Evolutionary conservation across 2,797 vertebrate genomes (phyloP), one percentile per base, ranked within the genome.

Genomic region (Melanotaenia pygmaea): DNA sequence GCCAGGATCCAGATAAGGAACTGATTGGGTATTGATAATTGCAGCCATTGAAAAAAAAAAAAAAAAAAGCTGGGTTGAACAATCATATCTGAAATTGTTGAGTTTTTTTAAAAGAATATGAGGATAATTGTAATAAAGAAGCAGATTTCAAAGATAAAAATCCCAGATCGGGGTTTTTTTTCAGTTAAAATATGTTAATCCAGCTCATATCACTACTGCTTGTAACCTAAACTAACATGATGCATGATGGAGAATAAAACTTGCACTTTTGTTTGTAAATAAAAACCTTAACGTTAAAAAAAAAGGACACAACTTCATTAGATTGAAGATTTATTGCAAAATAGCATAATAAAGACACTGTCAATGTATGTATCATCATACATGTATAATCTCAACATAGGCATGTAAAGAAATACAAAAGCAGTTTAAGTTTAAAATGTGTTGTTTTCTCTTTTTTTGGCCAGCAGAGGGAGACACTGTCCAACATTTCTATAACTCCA

Each of bases 401-500:
- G 18, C n/a, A 20, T 7, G 1, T 3, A 64, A 50, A 28, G n/a
- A 30, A 22, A 22, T 14, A 30, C 32, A 32, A 47, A 51, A 22
- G 45, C 10, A 37, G 12, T 56, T n/a, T n/a, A 26, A 9, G 32
- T 30, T 30, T 30, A 30, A 30, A 30, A 30, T 30, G 28, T 30
- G 28, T 30, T 30, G 3, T 8, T 72, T n/a, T 28, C 28, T 28
- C n/a, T 14, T 0, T 28, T n/a, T n/a, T 60, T 1, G 5, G 18
- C 78, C 90, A 82, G 72, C 22, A 85, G 89, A 64, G 81, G 88
- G 88, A 67, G 85, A 80, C 80, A 81, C 43, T 70, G 57, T 9
- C 59, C 62, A 64, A n/a, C 34, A 0, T 10, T 22, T 5, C 2
- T 3, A 14, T 0, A 16, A 9, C 14, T 16, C 14, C 20, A 28